These are phyloP conservation scores for Eristalis intricaria DNA, from an alignment of 2,888 invertebrate genomes.

Conservation along the genomic window DNA sequence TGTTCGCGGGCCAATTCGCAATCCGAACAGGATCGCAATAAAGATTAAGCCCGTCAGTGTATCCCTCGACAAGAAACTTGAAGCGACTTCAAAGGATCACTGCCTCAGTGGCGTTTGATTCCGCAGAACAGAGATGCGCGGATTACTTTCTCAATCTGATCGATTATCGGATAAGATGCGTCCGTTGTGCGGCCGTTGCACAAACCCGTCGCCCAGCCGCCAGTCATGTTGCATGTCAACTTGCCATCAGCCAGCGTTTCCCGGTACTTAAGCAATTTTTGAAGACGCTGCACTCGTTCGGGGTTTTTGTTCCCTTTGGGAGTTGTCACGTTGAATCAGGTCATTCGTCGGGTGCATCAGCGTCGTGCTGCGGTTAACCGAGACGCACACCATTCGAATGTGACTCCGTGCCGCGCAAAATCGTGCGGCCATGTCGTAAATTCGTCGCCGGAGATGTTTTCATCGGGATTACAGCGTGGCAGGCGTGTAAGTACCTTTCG, in stretches of 20 bases:
- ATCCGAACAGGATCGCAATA: slow-evolving; percentile 12
- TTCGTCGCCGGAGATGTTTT: slow-evolving; percentile 59
- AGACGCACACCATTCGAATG: neutral
- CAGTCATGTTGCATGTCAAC: slow-evolving; percentile 65
- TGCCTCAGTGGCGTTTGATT: slow-evolving; percentile 40
- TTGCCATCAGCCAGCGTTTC: slow-evolving; percentile 60
- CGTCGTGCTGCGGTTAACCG: slow-evolving; percentile 33
- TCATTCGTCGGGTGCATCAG: slow-evolving; percentile 36
- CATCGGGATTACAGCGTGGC: slow-evolving; percentile 52
- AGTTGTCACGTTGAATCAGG: slow-evolving; percentile 68
- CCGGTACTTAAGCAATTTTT: slow-evolving; percentile 58
- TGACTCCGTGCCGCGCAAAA: neutral
- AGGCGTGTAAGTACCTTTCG: slow-evolving; percentile 56
- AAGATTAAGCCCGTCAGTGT: slow-evolving; percentile 47
- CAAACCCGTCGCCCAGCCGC: neutral
- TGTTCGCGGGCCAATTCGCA: neutral
- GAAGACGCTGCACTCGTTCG: slow-evolving; percentile 15
- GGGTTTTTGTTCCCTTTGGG: slow-evolving; percentile 26
- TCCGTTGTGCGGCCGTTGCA: neutral
- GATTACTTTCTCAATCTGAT: slow-evolving; percentile 59
- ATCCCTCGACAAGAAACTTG: slow-evolving; percentile 20
- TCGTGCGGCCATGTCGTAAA: slow-evolving; percentile 43
- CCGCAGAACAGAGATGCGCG: slow-evolving; percentile 9
- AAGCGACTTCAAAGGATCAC: slow-evolving; percentile 62
- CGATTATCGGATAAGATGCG: slow-evolving; percentile 65